These are phyloP conservation scores for Cyrtonyx montezumae DNA, from an alignment of 2,113 vertebrate species.

Conservation along the genomic window DNA sequence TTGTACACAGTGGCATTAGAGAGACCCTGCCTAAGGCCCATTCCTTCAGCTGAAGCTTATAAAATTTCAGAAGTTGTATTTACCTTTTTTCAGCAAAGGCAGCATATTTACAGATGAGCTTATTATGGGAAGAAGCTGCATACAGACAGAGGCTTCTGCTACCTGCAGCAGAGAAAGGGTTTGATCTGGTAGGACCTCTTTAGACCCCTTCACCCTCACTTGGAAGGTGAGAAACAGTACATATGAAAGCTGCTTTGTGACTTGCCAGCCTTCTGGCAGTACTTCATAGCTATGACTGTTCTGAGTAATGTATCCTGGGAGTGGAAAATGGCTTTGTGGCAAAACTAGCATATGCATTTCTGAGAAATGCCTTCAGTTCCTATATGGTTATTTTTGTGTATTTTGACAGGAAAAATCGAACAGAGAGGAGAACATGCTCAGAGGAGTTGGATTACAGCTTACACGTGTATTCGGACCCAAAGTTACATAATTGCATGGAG, in stretches of 20 bases:
- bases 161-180: not conserved
- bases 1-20: not conserved
- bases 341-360: not conserved
- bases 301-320: not conserved
- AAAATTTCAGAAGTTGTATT: not conserved
- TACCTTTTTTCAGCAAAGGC: not conserved
- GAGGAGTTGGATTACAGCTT: not conserved
- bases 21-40: not conserved
- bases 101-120: not conserved
- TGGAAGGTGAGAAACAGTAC: not conserved
- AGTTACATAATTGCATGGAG: not conserved
- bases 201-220: not conserved
- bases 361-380: not conserved
- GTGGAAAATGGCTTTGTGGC: constrained; percentile 34
- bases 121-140: not conserved
- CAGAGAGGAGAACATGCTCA: not conserved
- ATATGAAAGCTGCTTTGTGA: constrained; percentile 7
- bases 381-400: not conserved
- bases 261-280: constrained; percentile 13
- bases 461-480: not conserved
- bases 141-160: not conserved
- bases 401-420: not conserved
- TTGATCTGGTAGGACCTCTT: not conserved
- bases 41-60: not conserved
- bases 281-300: constrained; percentile 7